phyloP scores from a whole-genome alignment of 2,888 invertebrate genomes.

The Furcula furcula region DNA sequence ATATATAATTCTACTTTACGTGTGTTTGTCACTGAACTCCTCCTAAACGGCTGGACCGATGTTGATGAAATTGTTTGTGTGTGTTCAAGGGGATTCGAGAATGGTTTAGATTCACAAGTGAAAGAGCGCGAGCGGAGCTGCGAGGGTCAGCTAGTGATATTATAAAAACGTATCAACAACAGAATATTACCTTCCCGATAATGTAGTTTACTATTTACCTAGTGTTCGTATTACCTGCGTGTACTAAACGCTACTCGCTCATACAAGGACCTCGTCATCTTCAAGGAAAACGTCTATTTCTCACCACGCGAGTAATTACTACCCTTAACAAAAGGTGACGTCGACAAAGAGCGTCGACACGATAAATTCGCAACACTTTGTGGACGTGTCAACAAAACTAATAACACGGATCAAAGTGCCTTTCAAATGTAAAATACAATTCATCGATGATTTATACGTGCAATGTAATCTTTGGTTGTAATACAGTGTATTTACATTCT shows the following conservation, averaged over 20 bases:
- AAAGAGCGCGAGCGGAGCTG: too few species aligned
- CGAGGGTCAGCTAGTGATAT: too few species aligned
- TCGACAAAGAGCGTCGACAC: slow-evolving; percentile 40
- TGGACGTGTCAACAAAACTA: slow-evolving; percentile 64
- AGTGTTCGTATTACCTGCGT: too few species aligned
- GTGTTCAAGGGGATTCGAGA: too few species aligned
- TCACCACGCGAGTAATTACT: slow-evolving; percentile 55
- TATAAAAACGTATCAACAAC: too few species aligned
- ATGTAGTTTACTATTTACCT: too few species aligned
- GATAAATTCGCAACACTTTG: slow-evolving; percentile 59
- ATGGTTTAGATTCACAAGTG: too few species aligned
- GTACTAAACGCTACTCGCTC: slow-evolving; percentile 34
- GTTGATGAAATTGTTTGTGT: too few species aligned
- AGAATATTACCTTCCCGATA: too few species aligned
- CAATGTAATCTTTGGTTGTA: slow-evolving; percentile 16
- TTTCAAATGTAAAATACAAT: slow-evolving; percentile 24
- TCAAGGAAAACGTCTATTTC: slow-evolving; percentile 56
- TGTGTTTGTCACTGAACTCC: too few species aligned
- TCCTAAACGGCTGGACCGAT: too few species aligned
- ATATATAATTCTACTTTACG: too few species aligned
- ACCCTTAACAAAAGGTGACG: slow-evolving; percentile 39
- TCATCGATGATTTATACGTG: slow-evolving; percentile 28
- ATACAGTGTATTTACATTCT: slow-evolving; percentile 25
- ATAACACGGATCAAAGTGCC: slow-evolving; percentile 53
- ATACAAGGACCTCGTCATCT: slow-evolving; percentile 7